Conservation (phyloP, 2,797 vertebrate species). For the Oreochromis grahami region DNA sequence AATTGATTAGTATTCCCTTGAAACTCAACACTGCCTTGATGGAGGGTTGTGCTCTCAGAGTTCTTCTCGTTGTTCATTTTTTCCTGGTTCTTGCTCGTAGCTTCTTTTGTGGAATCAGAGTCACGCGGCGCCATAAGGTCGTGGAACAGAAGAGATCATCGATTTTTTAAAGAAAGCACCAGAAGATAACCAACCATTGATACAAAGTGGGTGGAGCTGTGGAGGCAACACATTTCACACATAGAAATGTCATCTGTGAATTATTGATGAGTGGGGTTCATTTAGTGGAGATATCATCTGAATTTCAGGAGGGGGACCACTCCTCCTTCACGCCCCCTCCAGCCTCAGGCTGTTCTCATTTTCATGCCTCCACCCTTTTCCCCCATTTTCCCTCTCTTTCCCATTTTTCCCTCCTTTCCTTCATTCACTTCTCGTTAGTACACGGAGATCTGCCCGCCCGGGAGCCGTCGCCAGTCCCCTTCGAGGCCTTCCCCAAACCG, state of each 20-base stretch:
- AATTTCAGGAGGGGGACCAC: no score
- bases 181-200: not conserved
- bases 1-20: accelerated
- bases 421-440: no score
- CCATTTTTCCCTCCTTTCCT: no score
- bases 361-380: no score
- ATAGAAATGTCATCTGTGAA: not conserved
- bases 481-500: no score
- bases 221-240: not conserved
- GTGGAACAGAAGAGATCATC: accelerated
- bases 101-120: not conserved
- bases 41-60: not conserved
- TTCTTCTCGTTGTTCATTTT: accelerated
- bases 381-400: no score
- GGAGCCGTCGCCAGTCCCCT: no score
- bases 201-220: not conserved
- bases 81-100: not conserved
- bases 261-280: not conserved
- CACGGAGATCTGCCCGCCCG: no score
- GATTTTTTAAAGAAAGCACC: not conserved
- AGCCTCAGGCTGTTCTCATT: no score
- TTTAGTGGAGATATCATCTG: no score
- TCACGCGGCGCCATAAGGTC: not conserved
- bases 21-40: not conserved
- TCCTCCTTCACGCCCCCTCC: no score